Conservation (phyloP, 2,888 invertebrate genomes). For the Byasa hedistus region DNA sequence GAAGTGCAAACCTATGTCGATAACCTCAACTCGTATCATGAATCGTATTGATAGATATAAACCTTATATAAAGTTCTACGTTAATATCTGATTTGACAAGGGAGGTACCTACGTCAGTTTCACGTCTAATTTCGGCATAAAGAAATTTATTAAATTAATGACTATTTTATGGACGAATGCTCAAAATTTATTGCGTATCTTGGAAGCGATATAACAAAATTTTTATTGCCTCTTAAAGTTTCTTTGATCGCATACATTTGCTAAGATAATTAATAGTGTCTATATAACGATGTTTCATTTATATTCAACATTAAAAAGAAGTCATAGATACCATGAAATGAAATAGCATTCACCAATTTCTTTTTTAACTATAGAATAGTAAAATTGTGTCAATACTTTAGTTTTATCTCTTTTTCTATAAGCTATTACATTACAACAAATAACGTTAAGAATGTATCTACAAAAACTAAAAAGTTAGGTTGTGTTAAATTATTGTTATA, state of each 20-base stretch:
- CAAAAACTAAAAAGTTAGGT: too few species aligned
- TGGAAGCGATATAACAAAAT: neutral
- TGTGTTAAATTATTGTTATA: too few species aligned
- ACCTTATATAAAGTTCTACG: conserved; percentile 11
- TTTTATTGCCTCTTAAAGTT: neutral
- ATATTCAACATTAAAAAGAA: neutral
- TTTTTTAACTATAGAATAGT: neutral
- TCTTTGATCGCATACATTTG: neutral
- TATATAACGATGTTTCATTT: neutral
- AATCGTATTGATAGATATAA: conserved; percentile 6
- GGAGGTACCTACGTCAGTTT: conserved; percentile 19
- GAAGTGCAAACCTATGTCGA: neutral
- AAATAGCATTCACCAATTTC: neutral
- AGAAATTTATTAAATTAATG: conserved; percentile 6
- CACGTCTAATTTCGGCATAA: conserved; percentile 4
- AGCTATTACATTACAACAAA: too few species aligned
- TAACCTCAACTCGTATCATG: neutral
- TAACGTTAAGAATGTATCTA: too few species aligned
- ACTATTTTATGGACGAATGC: neutral
- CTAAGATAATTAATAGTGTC: neutral
- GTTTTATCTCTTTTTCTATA: too few species aligned
- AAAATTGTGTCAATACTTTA: too few species aligned
- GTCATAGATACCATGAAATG: neutral
- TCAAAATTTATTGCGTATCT: neutral
- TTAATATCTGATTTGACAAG: conserved; percentile 19